Percentiles rank a stretch among this genome's conserved stretches.
These are phyloP conservation scores for Eristalis pertinax DNA, from an alignment of 2,888 invertebrate genomes.

Conservation along the genomic window DNA sequence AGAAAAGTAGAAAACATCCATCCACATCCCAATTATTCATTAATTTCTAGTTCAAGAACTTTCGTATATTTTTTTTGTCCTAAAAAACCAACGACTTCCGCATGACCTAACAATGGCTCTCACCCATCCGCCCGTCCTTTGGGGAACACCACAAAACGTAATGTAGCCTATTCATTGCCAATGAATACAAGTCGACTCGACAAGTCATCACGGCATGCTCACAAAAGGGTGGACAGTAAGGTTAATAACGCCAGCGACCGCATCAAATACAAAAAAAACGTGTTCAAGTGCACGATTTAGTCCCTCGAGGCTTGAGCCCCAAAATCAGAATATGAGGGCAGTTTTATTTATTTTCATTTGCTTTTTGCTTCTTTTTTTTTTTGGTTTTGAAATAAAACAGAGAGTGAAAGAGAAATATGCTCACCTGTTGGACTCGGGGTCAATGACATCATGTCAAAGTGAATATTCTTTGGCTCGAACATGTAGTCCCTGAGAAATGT, in stretches of 20 bases:
- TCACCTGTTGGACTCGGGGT: constrained; percentile 90
- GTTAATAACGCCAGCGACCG: background rate
- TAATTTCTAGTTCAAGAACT: background rate
- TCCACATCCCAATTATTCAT: background rate
- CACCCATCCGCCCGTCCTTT: background rate
- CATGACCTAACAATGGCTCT: background rate
- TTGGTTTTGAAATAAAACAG: constrained; percentile 8
- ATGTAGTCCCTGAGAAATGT: constrained; percentile 85
- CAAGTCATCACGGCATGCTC: background rate
- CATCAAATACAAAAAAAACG: background rate
- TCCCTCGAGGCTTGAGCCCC: background rate
- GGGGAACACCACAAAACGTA: background rate
- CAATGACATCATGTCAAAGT: constrained; percentile 86
- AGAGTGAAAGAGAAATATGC: constrained; percentile 68
- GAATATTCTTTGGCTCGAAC: constrained; percentile 85
- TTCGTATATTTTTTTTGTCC: background rate
- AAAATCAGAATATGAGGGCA: background rate
- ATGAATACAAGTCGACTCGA: background rate
- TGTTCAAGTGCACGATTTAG: background rate
- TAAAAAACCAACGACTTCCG: background rate
- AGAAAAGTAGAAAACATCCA: background rate
- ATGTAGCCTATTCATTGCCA: background rate
- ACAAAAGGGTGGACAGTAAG: background rate
- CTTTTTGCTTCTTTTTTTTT: background rate
- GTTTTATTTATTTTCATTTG: background rate